Evolutionary conservation across 2,797 vertebrate genomes (phyloP).

Genomic region (Bovichtus variegatus): DNA sequence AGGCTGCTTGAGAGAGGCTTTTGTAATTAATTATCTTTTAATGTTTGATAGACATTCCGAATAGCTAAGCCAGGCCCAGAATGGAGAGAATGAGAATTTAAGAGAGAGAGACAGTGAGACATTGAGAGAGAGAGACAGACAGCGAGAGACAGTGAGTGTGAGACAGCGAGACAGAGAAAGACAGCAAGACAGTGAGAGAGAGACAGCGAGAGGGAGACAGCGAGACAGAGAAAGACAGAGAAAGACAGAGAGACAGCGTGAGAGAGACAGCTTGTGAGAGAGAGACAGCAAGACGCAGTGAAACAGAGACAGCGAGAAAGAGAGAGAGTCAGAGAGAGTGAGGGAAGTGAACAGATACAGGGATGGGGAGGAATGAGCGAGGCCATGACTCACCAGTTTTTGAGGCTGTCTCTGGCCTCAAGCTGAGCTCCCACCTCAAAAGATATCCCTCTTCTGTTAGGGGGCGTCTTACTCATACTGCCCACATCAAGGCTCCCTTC

Average conservation of each 20-base stretch:
- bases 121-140: constrained; percentile 22
- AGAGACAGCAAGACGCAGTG: neutral
- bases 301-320: too few relatives aligned
- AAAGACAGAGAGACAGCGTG: constrained; percentile 6
- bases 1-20: neutral
- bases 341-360: constrained; percentile 42
- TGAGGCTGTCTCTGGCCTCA: constrained; percentile 97
- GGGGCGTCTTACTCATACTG: constrained; percentile 97
- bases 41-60: neutral
- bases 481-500: constrained; percentile 83
- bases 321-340: too few relatives aligned
- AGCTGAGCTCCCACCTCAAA: constrained; percentile 99
- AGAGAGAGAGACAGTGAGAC: constrained; percentile 11
- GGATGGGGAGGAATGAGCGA: constrained; percentile 68
- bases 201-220: too few relatives aligned
- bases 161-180: too few relatives aligned
- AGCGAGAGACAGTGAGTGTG: too few relatives aligned
- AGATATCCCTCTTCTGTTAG: constrained; percentile 97
- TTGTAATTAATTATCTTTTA: neutral
- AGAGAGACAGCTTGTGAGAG: constrained; percentile 14
- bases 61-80: neutral
- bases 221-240: too few relatives aligned
- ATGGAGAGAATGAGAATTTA: constrained; percentile 19
- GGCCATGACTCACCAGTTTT: constrained; percentile 92
- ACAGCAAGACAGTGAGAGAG: too few relatives aligned